Evolutionary conservation across 2,113 vertebrate genomes (phyloP), one percentile per base, ranked within the genome.

Genomic region (Barbus barbus): DNA sequence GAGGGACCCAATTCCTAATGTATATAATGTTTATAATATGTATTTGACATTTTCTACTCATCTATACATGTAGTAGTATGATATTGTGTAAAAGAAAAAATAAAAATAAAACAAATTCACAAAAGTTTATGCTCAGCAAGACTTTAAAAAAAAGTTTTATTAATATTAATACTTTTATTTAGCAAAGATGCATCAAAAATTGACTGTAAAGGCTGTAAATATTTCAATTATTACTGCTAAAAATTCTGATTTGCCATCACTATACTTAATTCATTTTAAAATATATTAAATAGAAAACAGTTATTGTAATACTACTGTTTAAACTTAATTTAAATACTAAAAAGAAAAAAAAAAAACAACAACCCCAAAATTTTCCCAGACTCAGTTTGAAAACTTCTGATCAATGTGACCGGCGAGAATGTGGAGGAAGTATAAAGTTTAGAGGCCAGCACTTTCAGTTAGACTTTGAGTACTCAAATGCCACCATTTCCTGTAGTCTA

Each of bases 361-460:
- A 22, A 56, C 51, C 7, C 13, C 51, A 56, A 56, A 56, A 20
- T 58, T 58, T 58, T 58, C 9, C 22, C 53, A n/a, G 53, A 58
- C 60, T 1, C 24, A 24, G 9, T 61, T 61, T 61, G 24, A 26
- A 61, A 61, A 61, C 53, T 56, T 22, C 24, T 26, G 60, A 61
- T 61, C 60, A 28, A 28, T 63, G 60, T 63, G 60, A 63, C 13
- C 24, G 20, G 53, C n/a, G 53, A 58, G 53, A 58, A 58, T 58
- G 4, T n/a, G 2, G 2, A 44, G 69, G 22, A 73, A 73, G 38
- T 44, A 44, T 13, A 3, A n/a, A 7, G 38, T 73, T 72, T 44
- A 73, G 22, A 73, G 38, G 38, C 65, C 65, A 69, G 65, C 33
- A 69, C 65, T 69, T 69, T 69, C 20, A 69, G 65, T 69, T 69